Base-by-base conservation (phyloP, 2,113 vertebrate species). In the Triplophysa rosa region DNA sequence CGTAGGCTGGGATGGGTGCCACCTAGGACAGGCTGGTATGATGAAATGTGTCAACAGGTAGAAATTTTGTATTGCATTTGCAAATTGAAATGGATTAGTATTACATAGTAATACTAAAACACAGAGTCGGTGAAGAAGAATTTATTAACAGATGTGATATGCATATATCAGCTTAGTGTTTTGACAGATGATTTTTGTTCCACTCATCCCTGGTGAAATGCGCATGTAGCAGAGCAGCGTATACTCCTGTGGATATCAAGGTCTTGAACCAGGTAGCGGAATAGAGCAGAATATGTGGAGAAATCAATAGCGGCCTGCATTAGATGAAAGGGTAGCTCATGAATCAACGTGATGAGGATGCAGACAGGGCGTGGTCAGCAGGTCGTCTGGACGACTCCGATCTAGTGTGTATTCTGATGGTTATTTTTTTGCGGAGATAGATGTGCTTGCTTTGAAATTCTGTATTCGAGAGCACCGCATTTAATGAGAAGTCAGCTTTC, bases 341-440 rank as follows among this genome's bases (percentile, higher is more conserved):
- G 80, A 82, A 82, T 87, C 84, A 79, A 29, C 7, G 6, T 16
- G 54, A 82, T 75, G 71, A 78, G 70, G 75, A 64, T 59, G 75
- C 58, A 23, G n/a, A 80, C 42, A 58, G 79, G 86, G 61, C 37
- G 33, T 83, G 70, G 21, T 37, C 17, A 66, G n/a, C 26, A 67
- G 63, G 69, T 64, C 26, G 21, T 69, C 56, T 10, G 7, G 26
- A 56, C 8, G 23, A 82, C 78, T 8, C 42, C 11, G 23, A 70
- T 33, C 65, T 63, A 23, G 11, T 2, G 21, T 26, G 42, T 33
- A 59, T 69, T 77, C 77, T 65, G 77, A 77, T 62, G 59, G 13
- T 23, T 17, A 61, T 24, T 19, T 5, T 49, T 67, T 49, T 75
- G 16, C 21, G 13, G 62, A 54, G 71, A 78, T 80, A 33, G 65